Percentiles rank a stretch among this genome's conserved stretches.
Conservation (phyloP, 2,113 vertebrate genomes). For the Hippoglossus stenolepis region DNA sequence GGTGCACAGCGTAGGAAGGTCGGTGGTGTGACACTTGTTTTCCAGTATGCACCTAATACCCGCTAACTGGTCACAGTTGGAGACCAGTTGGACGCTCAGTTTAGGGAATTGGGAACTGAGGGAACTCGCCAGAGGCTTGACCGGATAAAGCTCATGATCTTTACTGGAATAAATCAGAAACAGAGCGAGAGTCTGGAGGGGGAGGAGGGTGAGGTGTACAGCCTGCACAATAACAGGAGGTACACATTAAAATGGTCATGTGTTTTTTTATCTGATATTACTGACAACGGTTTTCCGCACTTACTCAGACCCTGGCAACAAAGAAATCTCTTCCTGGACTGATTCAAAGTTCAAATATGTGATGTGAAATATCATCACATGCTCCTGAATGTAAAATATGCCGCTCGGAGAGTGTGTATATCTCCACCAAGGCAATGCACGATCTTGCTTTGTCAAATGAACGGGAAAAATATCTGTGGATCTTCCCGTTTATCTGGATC, state of each 20-base stretch:
- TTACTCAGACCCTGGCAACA: no score
- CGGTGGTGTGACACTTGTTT: conserved; percentile 32
- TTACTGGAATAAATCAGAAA: conserved; percentile 53
- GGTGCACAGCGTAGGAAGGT: conserved; percentile 7
- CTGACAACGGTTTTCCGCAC: no score
- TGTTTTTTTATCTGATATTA: no score
- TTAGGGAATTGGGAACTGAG: neutral
- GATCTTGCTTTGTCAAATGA: no score
- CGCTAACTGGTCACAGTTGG: conserved; percentile 6
- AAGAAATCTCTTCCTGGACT: no score
- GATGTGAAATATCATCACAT: no score
- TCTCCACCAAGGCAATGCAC: no score
- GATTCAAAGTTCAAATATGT: no score
- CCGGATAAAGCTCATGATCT: conserved; percentile 42
- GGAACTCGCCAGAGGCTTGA: conserved; percentile 19
- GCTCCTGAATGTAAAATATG: no score
- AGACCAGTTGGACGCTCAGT: conserved; percentile 18
- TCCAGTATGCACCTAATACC: conserved; percentile 34
- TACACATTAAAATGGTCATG: conserved; percentile 4
- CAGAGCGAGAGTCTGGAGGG: conserved; percentile 20
- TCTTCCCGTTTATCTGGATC: no score
- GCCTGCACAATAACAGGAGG: conserved; percentile 63
- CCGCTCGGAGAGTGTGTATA: no score
- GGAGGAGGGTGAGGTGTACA: conserved; percentile 41
- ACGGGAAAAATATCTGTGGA: no score